Evolutionary conservation across 2,888 invertebrate genomes (phyloP).

Genomic region (Lithophane ornitopus): DNA sequence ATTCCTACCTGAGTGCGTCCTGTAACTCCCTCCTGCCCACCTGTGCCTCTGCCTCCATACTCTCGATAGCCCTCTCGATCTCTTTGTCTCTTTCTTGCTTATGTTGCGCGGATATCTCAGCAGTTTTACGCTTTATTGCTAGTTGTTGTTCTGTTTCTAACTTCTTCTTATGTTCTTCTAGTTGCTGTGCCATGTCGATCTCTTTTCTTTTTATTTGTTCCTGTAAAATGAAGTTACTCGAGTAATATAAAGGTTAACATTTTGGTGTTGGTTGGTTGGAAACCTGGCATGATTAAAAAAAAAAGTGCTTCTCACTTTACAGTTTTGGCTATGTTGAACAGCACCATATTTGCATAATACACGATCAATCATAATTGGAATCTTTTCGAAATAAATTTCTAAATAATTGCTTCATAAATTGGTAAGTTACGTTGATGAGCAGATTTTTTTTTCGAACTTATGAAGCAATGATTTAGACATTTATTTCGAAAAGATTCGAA

Average conservation of each 20-base stretch:
- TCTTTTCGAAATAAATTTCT: too few relatives aligned
- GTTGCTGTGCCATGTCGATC: constrained; percentile 91
- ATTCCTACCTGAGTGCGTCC: constrained; percentile 87
- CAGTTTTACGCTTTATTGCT: constrained; percentile 92
- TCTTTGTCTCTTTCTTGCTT: constrained; percentile 94
- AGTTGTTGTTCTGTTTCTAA: constrained; percentile 91
- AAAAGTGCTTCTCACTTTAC: neutral
- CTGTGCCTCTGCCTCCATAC: constrained; percentile 92
- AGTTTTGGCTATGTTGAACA: neutral
- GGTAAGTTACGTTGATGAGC: too few relatives aligned
- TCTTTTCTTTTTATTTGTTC: constrained; percentile 89
- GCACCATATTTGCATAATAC: too few relatives aligned
- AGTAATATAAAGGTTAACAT: neutral
- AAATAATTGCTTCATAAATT: too few relatives aligned
- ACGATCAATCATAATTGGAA: too few relatives aligned
- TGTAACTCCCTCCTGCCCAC: constrained; percentile 91
- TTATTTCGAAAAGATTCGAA: too few relatives aligned
- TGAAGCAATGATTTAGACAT: too few relatives aligned
- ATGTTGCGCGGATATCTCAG: constrained; percentile 92
- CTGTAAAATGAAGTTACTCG: constrained; percentile 63
- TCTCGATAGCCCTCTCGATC: constrained; percentile 93
- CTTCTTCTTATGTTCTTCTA: constrained; percentile 92
- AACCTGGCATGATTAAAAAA: neutral
- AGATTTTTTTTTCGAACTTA: too few relatives aligned
- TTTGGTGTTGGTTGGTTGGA: neutral